A percentile compares a stretch with the other conserved stretches of the same genome.
Conservation (phyloP, 1,140 invertebrate species). For the Agrypnia vestita region DNA sequence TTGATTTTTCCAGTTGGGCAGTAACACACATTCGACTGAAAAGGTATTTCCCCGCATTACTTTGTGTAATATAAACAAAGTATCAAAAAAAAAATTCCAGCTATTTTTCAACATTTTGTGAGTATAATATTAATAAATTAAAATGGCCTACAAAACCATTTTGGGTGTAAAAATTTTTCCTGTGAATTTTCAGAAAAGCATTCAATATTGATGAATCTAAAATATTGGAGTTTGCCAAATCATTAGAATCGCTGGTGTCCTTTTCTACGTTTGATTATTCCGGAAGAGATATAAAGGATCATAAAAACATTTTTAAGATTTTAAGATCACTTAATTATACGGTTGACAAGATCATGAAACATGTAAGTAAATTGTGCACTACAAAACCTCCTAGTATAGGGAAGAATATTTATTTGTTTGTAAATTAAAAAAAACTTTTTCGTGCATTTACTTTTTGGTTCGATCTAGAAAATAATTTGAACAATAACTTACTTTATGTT, state of each 20-base stretch:
- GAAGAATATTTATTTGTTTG: no score
- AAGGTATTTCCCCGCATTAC: slow-evolving; percentile 54
- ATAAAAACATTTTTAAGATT: slow-evolving; percentile 48
- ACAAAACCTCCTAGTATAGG: no score
- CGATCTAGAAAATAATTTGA: no score
- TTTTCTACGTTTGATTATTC: slow-evolving; percentile 49
- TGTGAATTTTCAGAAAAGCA: slow-evolving; percentile 43
- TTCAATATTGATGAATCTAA: slow-evolving; percentile 29
- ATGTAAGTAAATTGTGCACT: slow-evolving; percentile 35
- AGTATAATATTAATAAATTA: slow-evolving; percentile 18
- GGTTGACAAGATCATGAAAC: slow-evolving; percentile 49
- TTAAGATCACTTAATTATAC: slow-evolving; percentile 48
- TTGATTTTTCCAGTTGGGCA: slow-evolving; percentile 50
- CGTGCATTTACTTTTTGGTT: no score
- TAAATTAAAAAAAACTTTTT: no score
- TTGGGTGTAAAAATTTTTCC: slow-evolving; percentile 8
- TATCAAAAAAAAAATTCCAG: slow-evolving; percentile 54
- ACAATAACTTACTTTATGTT: no score
- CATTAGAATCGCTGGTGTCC: slow-evolving; percentile 43
- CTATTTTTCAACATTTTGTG: slow-evolving; percentile 49
- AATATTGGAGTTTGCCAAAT: slow-evolving; percentile 47
- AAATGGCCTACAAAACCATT: background rate
- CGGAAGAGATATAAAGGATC: slow-evolving; percentile 35
- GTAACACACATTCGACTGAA: slow-evolving; percentile 43
- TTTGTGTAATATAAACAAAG: slow-evolving; percentile 58